These are phyloP conservation scores for Drosophila teissieri DNA, from an alignment of 1,140 invertebrate genomes.

Conservation along the genomic window DNA sequence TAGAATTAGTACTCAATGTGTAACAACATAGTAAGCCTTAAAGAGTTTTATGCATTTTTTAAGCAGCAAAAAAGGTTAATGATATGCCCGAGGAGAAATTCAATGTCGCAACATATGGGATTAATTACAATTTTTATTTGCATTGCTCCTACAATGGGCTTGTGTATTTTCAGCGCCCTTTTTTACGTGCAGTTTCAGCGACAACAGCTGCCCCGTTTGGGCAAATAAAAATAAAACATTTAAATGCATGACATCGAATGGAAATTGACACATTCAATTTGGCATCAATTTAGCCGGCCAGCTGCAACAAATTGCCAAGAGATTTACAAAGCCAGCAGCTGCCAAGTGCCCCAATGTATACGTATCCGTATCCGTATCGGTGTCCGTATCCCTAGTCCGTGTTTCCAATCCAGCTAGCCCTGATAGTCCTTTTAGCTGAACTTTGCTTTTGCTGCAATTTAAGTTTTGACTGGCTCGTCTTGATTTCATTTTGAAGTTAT, in stretches of 20 bases:
- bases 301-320: slow-evolving; percentile 70
- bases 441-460: slow-evolving; percentile 66
- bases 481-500: slow-evolving; percentile 79
- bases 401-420: neutral
- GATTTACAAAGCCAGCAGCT: slow-evolving; percentile 61
- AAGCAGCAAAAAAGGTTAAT: neutral
- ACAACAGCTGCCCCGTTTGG: slow-evolving; percentile 59
- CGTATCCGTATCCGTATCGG: neutral
- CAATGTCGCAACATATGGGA: slow-evolving; percentile 35
- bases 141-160: slow-evolving; percentile 45
- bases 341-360: slow-evolving; percentile 21
- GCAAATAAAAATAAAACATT: slow-evolving; percentile 69
- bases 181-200: slow-evolving; percentile 19
- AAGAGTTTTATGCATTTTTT: neutral
- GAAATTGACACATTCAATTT: slow-evolving; percentile 79
- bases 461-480: slow-evolving; percentile 65
- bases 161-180: slow-evolving; percentile 30
- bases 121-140: slow-evolving; percentile 64
- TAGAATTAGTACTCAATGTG: neutral
- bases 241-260: slow-evolving; percentile 67
- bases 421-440: slow-evolving; percentile 12
- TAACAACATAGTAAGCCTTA: neutral
- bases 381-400: neutral
- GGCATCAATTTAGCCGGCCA: slow-evolving; percentile 62
- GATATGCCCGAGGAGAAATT: slow-evolving; percentile 15